These are phyloP conservation scores for Paedocypris sp. DNA, from an alignment of 2,113 vertebrate genomes.

Conservation along the genomic window DNA sequence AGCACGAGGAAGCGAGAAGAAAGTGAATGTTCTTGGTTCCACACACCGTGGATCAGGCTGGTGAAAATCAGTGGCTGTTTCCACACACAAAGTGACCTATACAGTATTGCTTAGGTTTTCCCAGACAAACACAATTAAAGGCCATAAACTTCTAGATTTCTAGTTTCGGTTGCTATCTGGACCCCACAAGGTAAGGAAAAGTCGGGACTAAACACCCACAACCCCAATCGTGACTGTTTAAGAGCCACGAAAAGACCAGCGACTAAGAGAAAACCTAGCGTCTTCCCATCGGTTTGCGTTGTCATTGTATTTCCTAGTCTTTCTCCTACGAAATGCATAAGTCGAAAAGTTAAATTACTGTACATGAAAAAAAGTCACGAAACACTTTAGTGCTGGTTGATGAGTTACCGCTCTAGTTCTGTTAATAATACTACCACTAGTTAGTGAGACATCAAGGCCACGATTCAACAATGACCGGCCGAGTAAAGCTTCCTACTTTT, in stretches of 20 bases:
- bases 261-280: background rate
- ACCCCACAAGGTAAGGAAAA: constrained; percentile 10
- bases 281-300: background rate
- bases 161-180: constrained; percentile 11
- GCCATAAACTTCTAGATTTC: constrained; percentile 42
- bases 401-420: constrained; percentile 13
- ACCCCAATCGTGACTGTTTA: constrained; percentile 24
- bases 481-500: constrained; percentile 35
- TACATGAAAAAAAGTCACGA: constrained; percentile 24
- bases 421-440: constrained; percentile 17
- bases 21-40: constrained; percentile 24
- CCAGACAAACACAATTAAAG: constrained; percentile 47
- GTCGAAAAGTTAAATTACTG: constrained; percentile 30
- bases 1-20: background rate
- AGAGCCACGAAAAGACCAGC: background rate
- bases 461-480: constrained; percentile 12
- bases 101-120: constrained; percentile 63
- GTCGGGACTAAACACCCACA: constrained; percentile 10
- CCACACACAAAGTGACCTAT: constrained; percentile 51
- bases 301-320: background rate
- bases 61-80: constrained; percentile 61
- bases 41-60: constrained; percentile 45
- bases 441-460: constrained; percentile 37
- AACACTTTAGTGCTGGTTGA: constrained; percentile 32
- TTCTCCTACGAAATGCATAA: constrained; percentile 12